phyloP scores from a whole-genome alignment of 2,797 vertebrate species.

The Gallinago nigripennis region DNA sequence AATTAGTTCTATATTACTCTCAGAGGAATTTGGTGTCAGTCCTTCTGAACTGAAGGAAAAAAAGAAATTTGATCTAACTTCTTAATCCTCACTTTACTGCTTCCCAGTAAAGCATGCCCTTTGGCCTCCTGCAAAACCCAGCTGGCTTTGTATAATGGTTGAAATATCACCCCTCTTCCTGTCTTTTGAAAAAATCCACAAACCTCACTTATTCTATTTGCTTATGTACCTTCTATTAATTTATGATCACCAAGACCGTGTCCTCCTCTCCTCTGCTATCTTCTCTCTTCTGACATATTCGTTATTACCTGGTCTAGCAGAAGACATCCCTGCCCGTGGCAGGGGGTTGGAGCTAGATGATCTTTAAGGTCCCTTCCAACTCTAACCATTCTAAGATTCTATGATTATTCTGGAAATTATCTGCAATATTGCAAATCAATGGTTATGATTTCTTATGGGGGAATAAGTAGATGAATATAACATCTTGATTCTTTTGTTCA shows the following conservation, averaged over 20 bases:
- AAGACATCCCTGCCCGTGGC: background rate
- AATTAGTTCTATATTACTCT: background rate
- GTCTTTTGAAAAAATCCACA: background rate
- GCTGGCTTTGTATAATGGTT: background rate
- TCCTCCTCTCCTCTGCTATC: background rate
- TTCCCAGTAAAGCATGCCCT: background rate
- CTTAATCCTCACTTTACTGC: background rate
- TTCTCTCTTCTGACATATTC: background rate
- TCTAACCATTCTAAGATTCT: background rate
- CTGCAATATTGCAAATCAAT: background rate
- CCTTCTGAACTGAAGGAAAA: background rate
- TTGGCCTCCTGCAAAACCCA: background rate
- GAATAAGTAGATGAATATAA: background rate
- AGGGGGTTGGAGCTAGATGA: background rate
- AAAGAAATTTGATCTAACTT: background rate
- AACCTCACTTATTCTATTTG: background rate
- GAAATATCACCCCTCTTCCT: background rate
- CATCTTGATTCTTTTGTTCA: background rate
- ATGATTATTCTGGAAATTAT: background rate
- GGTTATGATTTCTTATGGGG: background rate
- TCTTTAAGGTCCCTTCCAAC: background rate
- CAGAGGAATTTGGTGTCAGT: background rate
- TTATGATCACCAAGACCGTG: background rate
- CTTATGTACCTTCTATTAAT: background rate
- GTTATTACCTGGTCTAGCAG: background rate